Base-by-base conservation (phyloP, 2,797 vertebrate genomes). In the Schizopygopsis pylzovi region DNA sequence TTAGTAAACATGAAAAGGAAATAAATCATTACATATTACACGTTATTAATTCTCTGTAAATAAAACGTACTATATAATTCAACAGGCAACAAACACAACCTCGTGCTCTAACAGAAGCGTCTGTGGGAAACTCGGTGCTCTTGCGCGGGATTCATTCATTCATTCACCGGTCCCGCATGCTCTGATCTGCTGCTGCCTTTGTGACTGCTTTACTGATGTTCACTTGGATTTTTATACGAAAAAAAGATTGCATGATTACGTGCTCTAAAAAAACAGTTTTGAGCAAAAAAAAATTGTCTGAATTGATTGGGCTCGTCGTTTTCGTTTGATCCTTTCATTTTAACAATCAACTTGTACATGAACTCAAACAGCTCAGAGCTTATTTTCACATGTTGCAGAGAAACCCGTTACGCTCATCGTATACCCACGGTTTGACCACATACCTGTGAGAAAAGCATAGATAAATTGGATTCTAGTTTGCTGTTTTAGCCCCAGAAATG, bases 401-500 rank as follows among this genome's bases (percentile, higher is more conserved):
- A 33, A 37, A 78, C 11, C 49, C 84, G 54, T 54, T 73, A 6
- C 41, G 73, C 37, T 43, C 63, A 72, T 82, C 79, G 49, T 82
- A 10, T 25, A 79, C 52, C 37, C 6, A 13, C 18, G 25, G 28
- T 47, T 67, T 41, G 9, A 65, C 52, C 88, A 95, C 97, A 96
- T 96, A 99, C 98, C 95, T 90, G 97, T 97, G 88, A 99, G 92
- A 79, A 98, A 92, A 83, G 95, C 96, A 85, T 98, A 99, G 61
- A 98, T 88, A 90, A 97, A 92, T 93, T 98, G 97, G 22, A 96
- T 96, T 88, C 93, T 93, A 87, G 96, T 96, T 91, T 98, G 98
- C 91, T 98, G 96, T 85, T 93, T 94, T 89, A 99, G 93, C 89
- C 97, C 97, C 87, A 98, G 94, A 78, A 99, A 98, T 77, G 97